A percentile compares a stretch with the other conserved stretches of the same genome.
phyloP scores from a whole-genome alignment of 2,797 vertebrate genomes.

The Pteronotus mesoamericanus region DNA sequence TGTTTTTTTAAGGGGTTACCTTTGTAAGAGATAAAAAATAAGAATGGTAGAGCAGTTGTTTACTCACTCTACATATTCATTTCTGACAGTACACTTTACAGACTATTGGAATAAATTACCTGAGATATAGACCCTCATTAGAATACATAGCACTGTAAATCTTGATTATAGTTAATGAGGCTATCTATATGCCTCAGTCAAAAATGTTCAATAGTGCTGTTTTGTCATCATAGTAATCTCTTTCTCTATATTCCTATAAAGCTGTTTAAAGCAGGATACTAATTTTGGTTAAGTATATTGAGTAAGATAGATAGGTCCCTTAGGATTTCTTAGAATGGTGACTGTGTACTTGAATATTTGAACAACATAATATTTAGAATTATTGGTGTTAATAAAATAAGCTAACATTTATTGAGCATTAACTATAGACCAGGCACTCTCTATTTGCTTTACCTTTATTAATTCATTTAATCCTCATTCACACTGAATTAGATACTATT shows the following conservation, averaged over 20 bases:
- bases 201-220: neutral
- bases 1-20: neutral
- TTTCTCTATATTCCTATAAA: neutral
- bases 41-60: neutral
- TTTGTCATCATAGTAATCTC: neutral
- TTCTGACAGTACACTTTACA: neutral
- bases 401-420: neutral
- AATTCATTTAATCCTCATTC: neutral
- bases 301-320: neutral
- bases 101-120: neutral
- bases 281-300: neutral
- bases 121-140: neutral
- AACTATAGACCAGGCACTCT: neutral
- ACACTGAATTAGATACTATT: neutral
- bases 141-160: neutral
- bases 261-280: neutral
- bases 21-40: neutral
- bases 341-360: neutral
- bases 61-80: neutral
- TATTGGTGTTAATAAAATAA: neutral
- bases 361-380: neutral
- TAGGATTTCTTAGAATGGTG: neutral
- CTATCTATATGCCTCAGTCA: neutral
- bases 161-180: neutral
- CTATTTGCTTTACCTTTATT: neutral